Conservation (phyloP, 2,113 vertebrate species). For the Melanostigma gelatinosum region DNA sequence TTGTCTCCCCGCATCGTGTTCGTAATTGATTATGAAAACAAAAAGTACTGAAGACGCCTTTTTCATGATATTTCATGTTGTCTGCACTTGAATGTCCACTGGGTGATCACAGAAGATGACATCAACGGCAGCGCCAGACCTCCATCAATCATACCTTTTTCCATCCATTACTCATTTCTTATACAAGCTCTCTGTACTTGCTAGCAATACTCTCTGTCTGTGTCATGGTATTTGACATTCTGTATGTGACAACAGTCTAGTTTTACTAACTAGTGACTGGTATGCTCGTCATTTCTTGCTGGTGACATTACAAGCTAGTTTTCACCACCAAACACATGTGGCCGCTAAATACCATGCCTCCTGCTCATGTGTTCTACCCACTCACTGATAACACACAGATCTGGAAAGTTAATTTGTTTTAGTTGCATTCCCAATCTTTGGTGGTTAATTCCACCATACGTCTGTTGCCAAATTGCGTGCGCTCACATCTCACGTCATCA, state of each 20-base stretch:
- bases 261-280: no score
- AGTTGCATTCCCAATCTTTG: no score
- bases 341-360: no score
- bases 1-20: neutral
- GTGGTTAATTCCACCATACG: no score
- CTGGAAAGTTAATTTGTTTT: no score
- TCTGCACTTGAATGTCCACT: constrained; percentile 11
- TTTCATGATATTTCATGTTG: neutral
- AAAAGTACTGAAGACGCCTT: neutral
- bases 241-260: no score
- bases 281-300: no score
- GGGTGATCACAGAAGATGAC: constrained; percentile 36
- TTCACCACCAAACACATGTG: no score
- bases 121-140: neutral
- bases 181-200: constrained; percentile 22
- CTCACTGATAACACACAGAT: no score
- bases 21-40: neutral
- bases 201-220: neutral
- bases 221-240: no score
- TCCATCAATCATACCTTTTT: constrained; percentile 29
- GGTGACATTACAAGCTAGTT: no score
- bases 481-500: neutral
- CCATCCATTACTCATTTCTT: constrained; percentile 17
- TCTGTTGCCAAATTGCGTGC: neutral
- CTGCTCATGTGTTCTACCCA: no score